Conservation (phyloP, 2,888 invertebrate species). For the Apotomis turbidana region DNA sequence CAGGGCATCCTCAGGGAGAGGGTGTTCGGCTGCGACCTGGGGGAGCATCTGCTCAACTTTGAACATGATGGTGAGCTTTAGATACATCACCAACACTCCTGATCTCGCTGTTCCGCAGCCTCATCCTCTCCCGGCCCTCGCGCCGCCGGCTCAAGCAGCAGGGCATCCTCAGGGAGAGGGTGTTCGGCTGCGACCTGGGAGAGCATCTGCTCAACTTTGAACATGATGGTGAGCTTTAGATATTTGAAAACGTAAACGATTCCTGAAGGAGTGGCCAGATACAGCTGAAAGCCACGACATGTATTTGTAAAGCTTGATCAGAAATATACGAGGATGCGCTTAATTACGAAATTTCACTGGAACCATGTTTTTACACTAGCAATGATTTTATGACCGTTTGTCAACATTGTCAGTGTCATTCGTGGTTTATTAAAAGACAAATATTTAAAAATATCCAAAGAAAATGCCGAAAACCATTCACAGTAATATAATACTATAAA, state of each 20-base stretch:
- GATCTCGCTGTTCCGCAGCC: conserved; percentile 95
- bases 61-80: conserved; percentile 89
- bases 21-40: conserved; percentile 99
- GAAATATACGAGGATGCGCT: too few species aligned
- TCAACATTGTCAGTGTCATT: too few species aligned
- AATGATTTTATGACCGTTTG: too few species aligned
- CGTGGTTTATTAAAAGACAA: too few species aligned
- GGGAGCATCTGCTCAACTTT: conserved; percentile 97
- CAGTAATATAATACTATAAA: too few species aligned
- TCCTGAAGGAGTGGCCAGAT: too few species aligned
- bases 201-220: conserved; percentile 81
- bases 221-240: conserved; percentile 86
- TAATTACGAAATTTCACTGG: too few species aligned
- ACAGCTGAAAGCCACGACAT: too few species aligned
- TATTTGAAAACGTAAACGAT: not conserved
- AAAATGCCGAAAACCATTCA: too few species aligned
- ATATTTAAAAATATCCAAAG: too few species aligned
- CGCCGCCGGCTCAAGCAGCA: conserved; percentile 95
- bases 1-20: conserved; percentile 97
- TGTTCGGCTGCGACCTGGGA: conserved; percentile 87
- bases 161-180: conserved; percentile 97
- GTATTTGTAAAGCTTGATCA: too few species aligned
- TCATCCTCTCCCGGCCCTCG: conserved; percentile 94
- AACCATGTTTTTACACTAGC: too few species aligned
- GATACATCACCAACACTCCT: not conserved